Base-by-base conservation (phyloP, 1,140 invertebrate species). In the Drosophila sp. region DNA sequence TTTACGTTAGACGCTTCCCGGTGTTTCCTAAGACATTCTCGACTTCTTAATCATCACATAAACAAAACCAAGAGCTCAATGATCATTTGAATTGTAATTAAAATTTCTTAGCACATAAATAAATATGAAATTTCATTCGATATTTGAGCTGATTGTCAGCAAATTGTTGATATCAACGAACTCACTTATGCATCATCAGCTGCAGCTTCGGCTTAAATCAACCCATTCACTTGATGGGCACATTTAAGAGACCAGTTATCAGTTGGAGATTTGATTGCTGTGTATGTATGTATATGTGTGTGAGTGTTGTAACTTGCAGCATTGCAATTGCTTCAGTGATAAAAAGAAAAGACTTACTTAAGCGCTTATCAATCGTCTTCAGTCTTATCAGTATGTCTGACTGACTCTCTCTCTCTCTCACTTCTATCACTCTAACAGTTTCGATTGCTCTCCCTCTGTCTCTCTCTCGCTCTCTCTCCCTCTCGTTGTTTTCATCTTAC, bases 281-380 rank as follows among this genome's bases (percentile, higher is more conserved):
- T 38, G 36, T 38, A 4, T 13, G 9, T 38, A 3, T 38, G 34
- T 38, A 7, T 34, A 7, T 11, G 34, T 36, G 34, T 36, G 34
- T 36, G 34, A 11, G 34, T 36, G 34, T 36, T 38, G 36, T 38
- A n/a, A 38, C 36, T 38, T 36, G 11, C 36, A 38, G 36, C 36
- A 38, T 13, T 5, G 5, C 36, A 38, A 6, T 38, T 38, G n/a
- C n/a, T 38, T 38, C 36, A 38, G 36, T 38, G 36, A 38, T 38
- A 38, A 38, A 38, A 38, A 38, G n/a, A 38, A 38, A 11, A 13
- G n/a, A 9, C 36, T 38, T 38, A 38, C 36, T 38, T 38, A 38
- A 13, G 36, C 36, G 36, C 36, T 38, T 38, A 38, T 38, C 36
- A 38, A 2, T 29, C 7, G 27, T 29, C 14, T 48, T 11, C 11